phyloP scores from a whole-genome alignment of 2,888 invertebrate species.

The Drosophila bunnanda region DNA sequence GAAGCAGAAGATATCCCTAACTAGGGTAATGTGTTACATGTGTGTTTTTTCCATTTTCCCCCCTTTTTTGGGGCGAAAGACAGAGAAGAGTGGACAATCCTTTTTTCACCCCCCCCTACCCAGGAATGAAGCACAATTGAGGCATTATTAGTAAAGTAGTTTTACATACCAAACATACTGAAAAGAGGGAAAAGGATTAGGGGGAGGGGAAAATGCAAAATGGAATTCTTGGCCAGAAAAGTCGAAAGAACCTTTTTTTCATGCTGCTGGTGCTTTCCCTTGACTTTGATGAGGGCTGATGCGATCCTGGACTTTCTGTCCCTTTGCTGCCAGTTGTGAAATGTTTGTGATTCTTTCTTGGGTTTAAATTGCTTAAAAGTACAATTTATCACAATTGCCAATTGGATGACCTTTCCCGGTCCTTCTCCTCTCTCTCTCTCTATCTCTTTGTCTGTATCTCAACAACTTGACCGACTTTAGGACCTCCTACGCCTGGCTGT shows the following conservation, averaged over 20 bases:
- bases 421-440: constrained; percentile 11
- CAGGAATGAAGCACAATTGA: constrained; percentile 74
- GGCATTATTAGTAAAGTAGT: constrained; percentile 81
- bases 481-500: constrained; percentile 23
- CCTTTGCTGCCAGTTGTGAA: constrained; percentile 14
- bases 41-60: constrained; percentile 10
- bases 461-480: constrained; percentile 57
- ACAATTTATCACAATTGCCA: constrained; percentile 81
- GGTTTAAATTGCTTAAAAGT: constrained; percentile 74
- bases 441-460: neutral
- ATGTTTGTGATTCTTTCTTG: constrained; percentile 16
- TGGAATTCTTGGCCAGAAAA: constrained; percentile 38
- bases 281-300: constrained; percentile 65
- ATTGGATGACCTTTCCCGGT: constrained; percentile 56
- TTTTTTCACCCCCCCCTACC: constrained; percentile 13
- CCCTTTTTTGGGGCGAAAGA: neutral
- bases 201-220: constrained; percentile 6
- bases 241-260: constrained; percentile 45
- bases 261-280: constrained; percentile 1
- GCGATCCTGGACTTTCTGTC: constrained; percentile 27
- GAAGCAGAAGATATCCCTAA: constrained; percentile 48
- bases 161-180: constrained; percentile 54
- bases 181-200: neutral
- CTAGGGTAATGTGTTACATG: constrained; percentile 65
- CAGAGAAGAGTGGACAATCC: constrained; percentile 17